Conservation (phyloP, 2,113 vertebrate species). For the Gobius niger region DNA sequence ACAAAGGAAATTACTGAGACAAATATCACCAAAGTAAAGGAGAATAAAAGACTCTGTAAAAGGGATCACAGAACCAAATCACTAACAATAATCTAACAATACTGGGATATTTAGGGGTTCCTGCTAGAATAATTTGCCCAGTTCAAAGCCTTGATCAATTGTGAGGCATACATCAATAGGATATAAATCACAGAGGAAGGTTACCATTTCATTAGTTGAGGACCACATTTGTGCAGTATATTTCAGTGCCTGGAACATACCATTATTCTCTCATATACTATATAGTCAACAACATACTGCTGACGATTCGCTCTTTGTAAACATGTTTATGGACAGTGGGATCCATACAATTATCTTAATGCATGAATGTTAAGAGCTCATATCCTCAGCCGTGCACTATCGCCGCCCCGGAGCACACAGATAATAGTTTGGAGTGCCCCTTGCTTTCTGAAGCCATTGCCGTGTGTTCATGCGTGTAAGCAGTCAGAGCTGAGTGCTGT, state of each 20-base stretch:
- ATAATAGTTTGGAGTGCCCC: constrained; percentile 29
- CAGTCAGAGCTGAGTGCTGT: constrained; percentile 46
- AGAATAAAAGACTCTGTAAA: too few species aligned
- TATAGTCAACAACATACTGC: background rate
- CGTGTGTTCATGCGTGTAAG: constrained; percentile 53
- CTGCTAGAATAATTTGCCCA: too few species aligned
- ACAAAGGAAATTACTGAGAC: background rate
- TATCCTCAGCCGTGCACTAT: background rate
- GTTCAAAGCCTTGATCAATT: too few species aligned
- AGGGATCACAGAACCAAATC: too few species aligned
- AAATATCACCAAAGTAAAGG: too few species aligned
- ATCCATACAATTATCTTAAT: background rate
- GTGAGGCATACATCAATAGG: too few species aligned
- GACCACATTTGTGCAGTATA: too few species aligned
- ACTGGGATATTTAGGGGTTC: too few species aligned
- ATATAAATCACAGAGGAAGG: too few species aligned
- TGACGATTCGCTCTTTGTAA: background rate
- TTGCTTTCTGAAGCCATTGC: constrained; percentile 15
- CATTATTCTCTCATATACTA: background rate
- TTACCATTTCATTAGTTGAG: too few species aligned
- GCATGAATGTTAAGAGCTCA: background rate
- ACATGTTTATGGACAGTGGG: background rate
- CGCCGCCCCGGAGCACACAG: background rate
- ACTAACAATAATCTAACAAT: too few species aligned
- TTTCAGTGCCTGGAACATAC: background rate